A percentile compares a stretch with the other conserved stretches of the same genome.
These are phyloP conservation scores for Virgularia gustaviana DNA, from an alignment of 92 coral and sea anemone genomes.

Conservation along the genomic window DNA sequence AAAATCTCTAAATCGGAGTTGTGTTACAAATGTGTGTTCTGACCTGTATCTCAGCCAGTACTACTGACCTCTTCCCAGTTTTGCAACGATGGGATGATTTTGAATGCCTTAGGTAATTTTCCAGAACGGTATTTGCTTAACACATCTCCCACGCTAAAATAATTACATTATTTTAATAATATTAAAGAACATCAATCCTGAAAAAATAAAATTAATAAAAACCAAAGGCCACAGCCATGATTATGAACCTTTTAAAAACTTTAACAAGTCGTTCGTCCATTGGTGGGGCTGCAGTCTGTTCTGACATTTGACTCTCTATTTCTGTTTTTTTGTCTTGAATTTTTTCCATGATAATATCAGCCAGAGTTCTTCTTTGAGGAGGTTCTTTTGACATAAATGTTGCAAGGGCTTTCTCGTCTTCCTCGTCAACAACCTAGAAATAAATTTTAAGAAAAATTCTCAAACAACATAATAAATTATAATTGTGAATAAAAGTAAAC, in stretches of 20 bases:
- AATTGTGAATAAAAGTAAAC: not conserved
- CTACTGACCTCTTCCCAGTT: slow-evolving; percentile 95
- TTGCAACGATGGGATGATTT: slow-evolving; percentile 84
- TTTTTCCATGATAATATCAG: slow-evolving; percentile 93
- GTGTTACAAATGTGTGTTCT: too few relatives aligned
- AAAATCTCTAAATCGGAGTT: too few relatives aligned
- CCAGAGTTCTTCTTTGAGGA: slow-evolving; percentile 82
- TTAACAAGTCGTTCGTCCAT: slow-evolving; percentile 92
- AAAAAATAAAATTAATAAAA: not conserved
- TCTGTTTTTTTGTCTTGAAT: slow-evolving; percentile 96
- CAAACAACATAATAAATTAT: not conserved
- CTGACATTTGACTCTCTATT: slow-evolving; percentile 97
- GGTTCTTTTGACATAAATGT: slow-evolving; percentile 89
- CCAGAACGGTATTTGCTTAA: slow-evolving; percentile 90
- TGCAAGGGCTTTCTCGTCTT: slow-evolving; percentile 86
- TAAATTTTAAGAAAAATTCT: not conserved
- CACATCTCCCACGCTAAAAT: slow-evolving; percentile 88
- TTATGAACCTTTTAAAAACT: slow-evolving; percentile 78
- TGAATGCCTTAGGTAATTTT: slow-evolving; percentile 93
- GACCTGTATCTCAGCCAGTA: not conserved
- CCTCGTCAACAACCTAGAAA: slow-evolving; percentile 80
- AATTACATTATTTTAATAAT: not conserved
- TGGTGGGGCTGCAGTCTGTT: slow-evolving; percentile 76
- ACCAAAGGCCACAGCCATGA: too few relatives aligned
- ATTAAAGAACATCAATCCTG: not conserved